Evolutionary conservation across 64 coral and sea anemone genomes (phyloP).

Genomic region (Pocillopora verrucosa): DNA sequence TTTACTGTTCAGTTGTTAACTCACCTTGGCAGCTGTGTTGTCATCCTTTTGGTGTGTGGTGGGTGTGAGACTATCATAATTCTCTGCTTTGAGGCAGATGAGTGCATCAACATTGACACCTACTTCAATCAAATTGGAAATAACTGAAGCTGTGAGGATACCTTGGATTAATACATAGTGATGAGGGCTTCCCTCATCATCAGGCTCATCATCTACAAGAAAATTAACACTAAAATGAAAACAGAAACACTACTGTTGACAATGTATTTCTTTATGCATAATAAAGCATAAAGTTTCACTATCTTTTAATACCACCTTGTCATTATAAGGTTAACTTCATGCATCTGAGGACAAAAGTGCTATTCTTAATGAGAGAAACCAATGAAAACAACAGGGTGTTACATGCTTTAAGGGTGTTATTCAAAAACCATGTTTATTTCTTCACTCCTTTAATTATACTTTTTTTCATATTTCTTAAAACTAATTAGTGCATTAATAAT

Average conservation of each 20-base stretch:
- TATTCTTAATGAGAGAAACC: too few species aligned
- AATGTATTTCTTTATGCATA: too few species aligned
- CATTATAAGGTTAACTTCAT: too few species aligned
- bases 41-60: slow-evolving; percentile 16
- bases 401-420: too few species aligned
- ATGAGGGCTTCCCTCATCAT: slow-evolving; percentile 88
- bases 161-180: slow-evolving; percentile 93
- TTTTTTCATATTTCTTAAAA: too few species aligned
- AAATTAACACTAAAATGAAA: neutral
- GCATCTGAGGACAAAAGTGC: too few species aligned
- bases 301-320: too few species aligned
- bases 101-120: slow-evolving; percentile 82
- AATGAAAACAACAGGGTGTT: too few species aligned
- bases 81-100: slow-evolving; percentile 70
- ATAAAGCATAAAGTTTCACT: too few species aligned
- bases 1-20: neutral
- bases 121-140: slow-evolving; percentile 72
- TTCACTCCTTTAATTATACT: too few species aligned
- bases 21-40: slow-evolving; percentile 22
- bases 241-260: neutral
- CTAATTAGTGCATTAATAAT: too few species aligned
- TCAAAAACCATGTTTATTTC: too few species aligned
- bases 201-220: slow-evolving; percentile 96
- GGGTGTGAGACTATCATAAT: slow-evolving; percentile 37
- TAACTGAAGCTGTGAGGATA: slow-evolving; percentile 66